Evolutionary conservation across 2,888 invertebrate genomes (phyloP), one percentile per base, ranked within the genome.

Genomic region (Hyppa rectilinea): DNA sequence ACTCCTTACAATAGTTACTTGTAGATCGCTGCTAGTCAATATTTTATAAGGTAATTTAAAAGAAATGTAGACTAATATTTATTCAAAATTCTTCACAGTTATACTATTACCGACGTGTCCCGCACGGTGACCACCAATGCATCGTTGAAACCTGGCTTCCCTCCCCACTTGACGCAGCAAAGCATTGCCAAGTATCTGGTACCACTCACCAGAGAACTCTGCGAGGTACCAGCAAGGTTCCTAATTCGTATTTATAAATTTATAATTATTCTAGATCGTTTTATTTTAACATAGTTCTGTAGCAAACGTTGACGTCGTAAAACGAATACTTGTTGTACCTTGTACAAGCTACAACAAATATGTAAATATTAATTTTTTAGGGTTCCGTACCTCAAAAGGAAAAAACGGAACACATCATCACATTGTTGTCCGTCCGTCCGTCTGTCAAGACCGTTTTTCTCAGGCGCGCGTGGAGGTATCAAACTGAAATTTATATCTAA

Each of bases 131-230:
- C 78, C 4, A 95, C 95, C 0, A 88, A 94, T 53, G 93, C 96
- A 72, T 90, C 91, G 55, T 87, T 96, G 71, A 93, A 92, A 0
- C 96, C 96, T 1, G 89, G 89, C 7, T 88, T 88, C 23, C 89
- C 94, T 1, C 96, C 96, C 6, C 87, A 93, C 61, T 88, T 96
- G 26, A 96, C 96, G 0, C 96, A 96, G 81, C 83, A 87, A 36
- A 92, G 92, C 5, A 81, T 96, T 47, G 96, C 92, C 26, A 92
- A 92, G 81, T 96, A 88, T 78, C 90, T 96, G 50, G 90, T 90
- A 68, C 96, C 97, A 1, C 84, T 96, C 12, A 94, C 94, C 9
- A 89, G 88, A 65, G 92, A 93, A 73, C 84, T 95, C 6, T 86
- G 82, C 2, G 92, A 92, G 86, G 83, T 91, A 23, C 92, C 94